phyloP scores from a whole-genome alignment of 2,797 vertebrate genomes.

The Myripristis murdjan region DNA sequence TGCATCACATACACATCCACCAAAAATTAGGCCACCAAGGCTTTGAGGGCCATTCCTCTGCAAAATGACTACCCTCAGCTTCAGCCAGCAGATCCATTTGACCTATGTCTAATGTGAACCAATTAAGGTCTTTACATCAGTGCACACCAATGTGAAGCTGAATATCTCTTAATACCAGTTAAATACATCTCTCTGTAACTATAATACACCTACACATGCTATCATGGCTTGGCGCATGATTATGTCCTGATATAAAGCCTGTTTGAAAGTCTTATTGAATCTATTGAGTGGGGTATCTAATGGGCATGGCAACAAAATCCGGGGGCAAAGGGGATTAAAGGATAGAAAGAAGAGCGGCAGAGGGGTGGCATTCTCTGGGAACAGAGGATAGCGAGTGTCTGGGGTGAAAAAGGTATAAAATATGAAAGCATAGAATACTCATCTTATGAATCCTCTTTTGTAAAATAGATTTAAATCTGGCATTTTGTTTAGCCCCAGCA shows the following conservation, averaged over 20 bases:
- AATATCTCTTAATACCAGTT: slow-evolving; percentile 79
- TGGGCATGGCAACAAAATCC: slow-evolving; percentile 83
- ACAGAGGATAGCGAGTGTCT: slow-evolving; percentile 60
- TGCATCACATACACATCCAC: slow-evolving; percentile 30
- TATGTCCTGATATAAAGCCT: slow-evolving; percentile 77
- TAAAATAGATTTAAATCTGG: slow-evolving; percentile 67
- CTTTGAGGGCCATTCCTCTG: slow-evolving; percentile 58
- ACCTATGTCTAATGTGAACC: slow-evolving; percentile 80
- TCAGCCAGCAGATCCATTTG: slow-evolving; percentile 79
- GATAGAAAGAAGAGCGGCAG: slow-evolving; percentile 69
- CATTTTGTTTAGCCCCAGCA: slow-evolving; percentile 69
- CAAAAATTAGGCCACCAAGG: slow-evolving; percentile 68
- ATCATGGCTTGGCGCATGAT: slow-evolving; percentile 71
- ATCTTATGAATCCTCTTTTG: slow-evolving; percentile 70
- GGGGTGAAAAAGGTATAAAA: slow-evolving; percentile 66
- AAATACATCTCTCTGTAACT: slow-evolving; percentile 78
- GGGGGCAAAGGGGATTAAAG: slow-evolving; percentile 82
- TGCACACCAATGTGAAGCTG: slow-evolving; percentile 66
- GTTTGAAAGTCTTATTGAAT: slow-evolving; percentile 70
- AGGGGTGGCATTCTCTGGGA: slow-evolving; percentile 75
- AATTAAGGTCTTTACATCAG: slow-evolving; percentile 80
- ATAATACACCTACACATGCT: slow-evolving; percentile 79
- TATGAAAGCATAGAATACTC: slow-evolving; percentile 68
- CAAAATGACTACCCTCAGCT: slow-evolving; percentile 68
- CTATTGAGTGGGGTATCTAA: slow-evolving; percentile 77